Evolutionary conservation across 2,113 vertebrate species (phyloP).

Genomic region (Pardalotus punctatus): DNA sequence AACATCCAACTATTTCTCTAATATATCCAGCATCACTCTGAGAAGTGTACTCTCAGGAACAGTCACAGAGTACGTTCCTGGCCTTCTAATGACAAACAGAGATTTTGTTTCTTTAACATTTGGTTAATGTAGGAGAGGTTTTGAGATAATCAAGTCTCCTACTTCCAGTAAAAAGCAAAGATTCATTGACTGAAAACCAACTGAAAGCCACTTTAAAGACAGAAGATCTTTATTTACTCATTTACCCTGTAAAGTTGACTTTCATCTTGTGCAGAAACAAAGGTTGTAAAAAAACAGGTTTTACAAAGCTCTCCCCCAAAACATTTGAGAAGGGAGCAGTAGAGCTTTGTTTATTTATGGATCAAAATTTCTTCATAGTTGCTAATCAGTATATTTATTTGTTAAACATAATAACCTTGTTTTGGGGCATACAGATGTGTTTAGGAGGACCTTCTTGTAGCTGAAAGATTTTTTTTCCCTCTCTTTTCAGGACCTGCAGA

Average conservation of each 20-base stretch:
- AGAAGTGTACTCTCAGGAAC: neutral
- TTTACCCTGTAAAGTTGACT: neutral
- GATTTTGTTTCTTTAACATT: neutral
- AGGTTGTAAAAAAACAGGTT: neutral
- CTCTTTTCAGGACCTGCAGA: neutral
- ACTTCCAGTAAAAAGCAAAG: neutral
- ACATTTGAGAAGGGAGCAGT: neutral
- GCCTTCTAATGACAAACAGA: slow-evolving; percentile 4
- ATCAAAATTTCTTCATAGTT: neutral
- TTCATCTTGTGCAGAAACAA: neutral
- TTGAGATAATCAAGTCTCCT: neutral
- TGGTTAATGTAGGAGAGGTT: neutral
- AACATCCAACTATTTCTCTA: neutral
- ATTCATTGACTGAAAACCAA: neutral
- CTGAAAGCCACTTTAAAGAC: neutral
- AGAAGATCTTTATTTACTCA: neutral
- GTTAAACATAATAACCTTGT: neutral
- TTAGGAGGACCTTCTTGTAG: neutral
- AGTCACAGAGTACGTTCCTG: neutral
- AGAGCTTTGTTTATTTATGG: neutral
- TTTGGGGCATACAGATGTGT: neutral
- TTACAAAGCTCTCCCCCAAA: neutral
- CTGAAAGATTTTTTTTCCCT: neutral
- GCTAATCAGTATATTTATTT: neutral
- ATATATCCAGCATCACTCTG: neutral